A percentile compares a stretch with the other conserved stretches of the same genome.
These are phyloP conservation scores for Timema podura DNA, from an alignment of 2,888 invertebrate genomes.

Conservation along the genomic window DNA sequence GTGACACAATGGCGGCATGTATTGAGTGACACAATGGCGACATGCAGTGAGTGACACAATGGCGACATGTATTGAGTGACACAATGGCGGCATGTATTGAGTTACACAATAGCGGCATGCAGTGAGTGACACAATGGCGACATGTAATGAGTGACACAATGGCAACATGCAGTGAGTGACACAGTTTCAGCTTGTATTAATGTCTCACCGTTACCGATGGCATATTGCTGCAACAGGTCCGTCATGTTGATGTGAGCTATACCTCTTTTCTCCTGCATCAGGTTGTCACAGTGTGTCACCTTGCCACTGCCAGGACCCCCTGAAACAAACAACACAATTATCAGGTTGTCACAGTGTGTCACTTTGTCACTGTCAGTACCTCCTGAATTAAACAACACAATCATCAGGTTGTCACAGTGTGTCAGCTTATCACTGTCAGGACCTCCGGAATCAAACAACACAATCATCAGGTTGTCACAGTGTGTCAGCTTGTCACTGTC, in stretches of 20 bases:
- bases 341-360: background rate
- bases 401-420: conserved; percentile 87
- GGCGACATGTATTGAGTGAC: no score
- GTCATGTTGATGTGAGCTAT: conserved; percentile 89
- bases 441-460: background rate
- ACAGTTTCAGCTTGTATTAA: no score
- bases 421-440: conserved; percentile 86
- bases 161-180: no score
- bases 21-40: no score
- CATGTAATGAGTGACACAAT: no score
- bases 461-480: background rate
- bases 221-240: conserved; percentile 82
- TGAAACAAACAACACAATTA: conserved; percentile 40
- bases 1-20: no score
- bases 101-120: no score
- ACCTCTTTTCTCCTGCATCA: conserved; percentile 81
- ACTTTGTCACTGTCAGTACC: background rate
- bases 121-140: no score
- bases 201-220: conserved; percentile 75
- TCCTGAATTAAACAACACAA: background rate
- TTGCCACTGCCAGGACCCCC: conserved; percentile 97
- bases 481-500: background rate
- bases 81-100: no score
- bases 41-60: no score
- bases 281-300: conserved; percentile 93